phyloP scores from a whole-genome alignment of 2,113 vertebrate genomes.

The Lanius ludovicianus region DNA sequence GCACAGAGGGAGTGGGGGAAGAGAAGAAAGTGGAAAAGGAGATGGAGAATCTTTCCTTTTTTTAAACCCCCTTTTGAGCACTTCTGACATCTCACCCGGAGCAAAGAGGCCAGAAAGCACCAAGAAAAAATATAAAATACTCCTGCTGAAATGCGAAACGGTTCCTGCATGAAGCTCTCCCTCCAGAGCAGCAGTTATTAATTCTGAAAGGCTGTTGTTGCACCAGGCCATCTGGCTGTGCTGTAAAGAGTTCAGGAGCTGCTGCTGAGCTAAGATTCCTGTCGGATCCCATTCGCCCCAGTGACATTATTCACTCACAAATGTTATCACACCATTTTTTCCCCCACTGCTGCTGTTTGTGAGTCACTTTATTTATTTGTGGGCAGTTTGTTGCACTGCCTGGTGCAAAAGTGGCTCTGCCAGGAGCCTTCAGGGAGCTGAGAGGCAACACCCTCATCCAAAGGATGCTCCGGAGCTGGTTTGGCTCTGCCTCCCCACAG shows the following conservation, averaged over 20 bases:
- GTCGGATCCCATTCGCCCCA: constrained; percentile 31
- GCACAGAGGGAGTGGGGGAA: constrained; percentile 4
- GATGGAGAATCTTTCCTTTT: background rate
- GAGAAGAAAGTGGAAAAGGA: background rate
- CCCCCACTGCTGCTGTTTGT: background rate
- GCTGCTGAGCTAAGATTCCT: constrained; percentile 66
- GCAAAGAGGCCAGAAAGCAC: constrained; percentile 39
- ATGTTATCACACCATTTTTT: background rate
- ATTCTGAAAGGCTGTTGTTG: constrained; percentile 80
- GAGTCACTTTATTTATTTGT: background rate
- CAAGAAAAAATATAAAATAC: background rate
- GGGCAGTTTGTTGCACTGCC: background rate
- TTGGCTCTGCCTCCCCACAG: background rate
- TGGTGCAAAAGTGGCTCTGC: background rate
- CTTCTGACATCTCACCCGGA: constrained; percentile 27
- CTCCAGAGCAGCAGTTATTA: constrained; percentile 78
- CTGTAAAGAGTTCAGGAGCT: constrained; percentile 67
- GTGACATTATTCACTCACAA: constrained; percentile 58
- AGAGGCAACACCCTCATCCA: background rate
- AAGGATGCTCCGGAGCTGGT: background rate
- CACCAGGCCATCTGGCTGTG: constrained; percentile 78
- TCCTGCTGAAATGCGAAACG: constrained; percentile 60
- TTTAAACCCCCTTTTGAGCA: constrained; percentile 3
- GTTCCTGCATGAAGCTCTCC: constrained; percentile 71
- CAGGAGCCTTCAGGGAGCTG: background rate